Evolutionary conservation across 2,888 invertebrate species (phyloP).

Genomic region (Crocallis elinguaria): DNA sequence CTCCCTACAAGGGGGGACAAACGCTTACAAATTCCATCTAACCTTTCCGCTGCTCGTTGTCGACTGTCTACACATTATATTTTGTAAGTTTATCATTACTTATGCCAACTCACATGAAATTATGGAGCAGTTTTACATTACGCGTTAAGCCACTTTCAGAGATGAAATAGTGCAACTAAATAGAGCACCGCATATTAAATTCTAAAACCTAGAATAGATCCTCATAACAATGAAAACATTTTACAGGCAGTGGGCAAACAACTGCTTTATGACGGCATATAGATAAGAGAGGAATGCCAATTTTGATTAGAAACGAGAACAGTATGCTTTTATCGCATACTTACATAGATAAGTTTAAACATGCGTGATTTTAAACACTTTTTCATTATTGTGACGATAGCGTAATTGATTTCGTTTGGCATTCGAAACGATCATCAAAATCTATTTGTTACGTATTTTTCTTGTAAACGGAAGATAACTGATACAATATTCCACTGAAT

Average conservation of each 20-base stretch:
- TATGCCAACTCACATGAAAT: constrained; percentile 40
- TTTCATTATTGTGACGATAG: constrained; percentile 52
- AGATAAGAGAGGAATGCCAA: constrained; percentile 79
- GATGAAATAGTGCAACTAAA: constrained; percentile 36
- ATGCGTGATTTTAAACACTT: constrained; percentile 67
- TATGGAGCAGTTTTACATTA: constrained; percentile 37
- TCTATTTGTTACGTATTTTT: constrained; percentile 22
- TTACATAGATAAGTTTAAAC: constrained; percentile 71
- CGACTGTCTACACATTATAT: constrained; percentile 58
- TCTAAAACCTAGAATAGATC: constrained; percentile 41
- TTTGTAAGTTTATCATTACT: constrained; percentile 56
- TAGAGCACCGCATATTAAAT: constrained; percentile 29
- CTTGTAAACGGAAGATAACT: constrained; percentile 20
- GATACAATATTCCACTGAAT: constrained; percentile 29
- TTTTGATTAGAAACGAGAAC: constrained; percentile 79
- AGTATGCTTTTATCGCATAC: constrained; percentile 69
- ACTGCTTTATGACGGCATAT: constrained; percentile 59
- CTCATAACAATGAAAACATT: constrained; percentile 57
- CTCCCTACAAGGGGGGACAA: constrained; percentile 58
- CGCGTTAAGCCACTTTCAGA: constrained; percentile 30
- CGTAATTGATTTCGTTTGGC: constrained; percentile 33
- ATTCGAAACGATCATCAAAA: constrained; percentile 25
- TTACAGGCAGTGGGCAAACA: constrained; percentile 58
- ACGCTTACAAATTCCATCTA: constrained; percentile 58
- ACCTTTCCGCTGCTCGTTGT: constrained; percentile 53